These are phyloP conservation scores for Sarcophaga bullata DNA, from an alignment of 1,140 invertebrate genomes.

Conservation along the genomic window DNA sequence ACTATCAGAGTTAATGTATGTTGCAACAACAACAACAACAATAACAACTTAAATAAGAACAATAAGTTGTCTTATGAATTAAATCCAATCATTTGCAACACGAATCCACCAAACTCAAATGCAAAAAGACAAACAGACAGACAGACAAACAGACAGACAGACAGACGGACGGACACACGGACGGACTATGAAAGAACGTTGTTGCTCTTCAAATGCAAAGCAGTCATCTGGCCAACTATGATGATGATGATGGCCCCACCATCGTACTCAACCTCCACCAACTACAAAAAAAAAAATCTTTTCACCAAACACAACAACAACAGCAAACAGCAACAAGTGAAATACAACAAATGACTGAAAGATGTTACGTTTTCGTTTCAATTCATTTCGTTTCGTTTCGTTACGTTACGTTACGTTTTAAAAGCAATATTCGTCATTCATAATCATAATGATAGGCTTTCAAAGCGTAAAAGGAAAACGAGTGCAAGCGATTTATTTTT, in stretches of 20 bases:
- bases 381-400: not conserved
- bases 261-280: not conserved
- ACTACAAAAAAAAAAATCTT: not conserved
- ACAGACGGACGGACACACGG: not conserved
- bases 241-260: not conserved
- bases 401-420: too few relatives aligned
- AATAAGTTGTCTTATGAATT: not conserved
- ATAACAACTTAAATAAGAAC: too few relatives aligned
- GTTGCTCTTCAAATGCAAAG: conserved; percentile 24
- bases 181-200: not conserved
- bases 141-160: not conserved
- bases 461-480: conserved; percentile 36
- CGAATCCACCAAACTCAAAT: not conserved
- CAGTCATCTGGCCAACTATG: conserved; percentile 35
- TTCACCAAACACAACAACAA: not conserved
- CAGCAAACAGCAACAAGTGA: not conserved
- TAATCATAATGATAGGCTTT: conserved; percentile 42
- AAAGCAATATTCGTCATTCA: conserved; percentile 41
- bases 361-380: too few relatives aligned
- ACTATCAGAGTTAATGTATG: not conserved
- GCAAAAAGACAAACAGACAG: not conserved
- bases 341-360: too few relatives aligned
- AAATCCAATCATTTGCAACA: conserved; percentile 24
- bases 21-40: not conserved
- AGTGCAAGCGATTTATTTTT: conserved; percentile 12